These are phyloP conservation scores for Menidia menidia DNA, from an alignment of 2,797 vertebrate species.

Conservation along the genomic window DNA sequence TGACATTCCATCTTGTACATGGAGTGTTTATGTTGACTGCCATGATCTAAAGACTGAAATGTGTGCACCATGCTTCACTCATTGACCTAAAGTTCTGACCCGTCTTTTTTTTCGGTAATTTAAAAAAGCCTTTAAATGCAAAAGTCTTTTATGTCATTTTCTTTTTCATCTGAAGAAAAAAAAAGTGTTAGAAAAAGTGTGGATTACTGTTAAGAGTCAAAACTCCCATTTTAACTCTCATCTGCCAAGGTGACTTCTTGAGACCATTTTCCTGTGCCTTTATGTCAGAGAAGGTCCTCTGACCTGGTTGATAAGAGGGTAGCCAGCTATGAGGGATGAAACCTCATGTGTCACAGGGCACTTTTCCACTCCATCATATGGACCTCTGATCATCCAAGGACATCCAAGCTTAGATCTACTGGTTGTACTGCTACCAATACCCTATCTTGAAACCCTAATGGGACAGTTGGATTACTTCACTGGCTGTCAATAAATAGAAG, in stretches of 20 bases:
- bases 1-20: constrained; percentile 44
- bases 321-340: constrained; percentile 74
- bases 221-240: constrained; percentile 53
- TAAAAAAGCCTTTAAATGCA: constrained; percentile 37
- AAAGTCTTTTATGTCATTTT: constrained; percentile 34
- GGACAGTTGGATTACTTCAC: constrained; percentile 6
- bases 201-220: constrained; percentile 10
- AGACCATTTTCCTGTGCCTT: constrained; percentile 49
- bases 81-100: constrained; percentile 25
- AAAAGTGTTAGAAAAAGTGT: constrained; percentile 10
- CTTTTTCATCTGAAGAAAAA: constrained; percentile 37
- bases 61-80: constrained; percentile 10
- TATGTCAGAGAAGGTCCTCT: constrained; percentile 69
- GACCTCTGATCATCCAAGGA: constrained; percentile 74
- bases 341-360: constrained; percentile 71
- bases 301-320: constrained; percentile 72
- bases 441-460: constrained; percentile 12
- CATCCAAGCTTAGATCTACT: constrained; percentile 52
- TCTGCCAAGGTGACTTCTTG: constrained; percentile 76
- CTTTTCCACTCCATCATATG: constrained; percentile 75
- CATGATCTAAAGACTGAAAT: constrained; percentile 22
- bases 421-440: constrained; percentile 22
- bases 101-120: constrained; percentile 40
- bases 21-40: constrained; percentile 31
- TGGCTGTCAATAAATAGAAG: constrained; percentile 1